Percentiles rank a stretch among this genome's conserved stretches.
Evolutionary conservation across 2,888 invertebrate genomes (phyloP).

Genomic region (Sarcophaga rosellei): DNA sequence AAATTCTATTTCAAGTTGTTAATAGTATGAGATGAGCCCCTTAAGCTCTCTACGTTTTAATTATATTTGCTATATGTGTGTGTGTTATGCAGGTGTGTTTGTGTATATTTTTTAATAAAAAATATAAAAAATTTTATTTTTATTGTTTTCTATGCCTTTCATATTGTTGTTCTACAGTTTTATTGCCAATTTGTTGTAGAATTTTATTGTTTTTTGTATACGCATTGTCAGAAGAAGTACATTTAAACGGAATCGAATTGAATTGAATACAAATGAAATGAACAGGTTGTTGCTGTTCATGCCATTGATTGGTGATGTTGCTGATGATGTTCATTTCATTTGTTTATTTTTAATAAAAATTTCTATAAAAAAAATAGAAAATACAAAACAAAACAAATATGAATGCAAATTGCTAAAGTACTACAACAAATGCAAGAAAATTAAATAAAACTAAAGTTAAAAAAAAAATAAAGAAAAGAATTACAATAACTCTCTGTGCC

Average conservation of each 20-base stretch:
- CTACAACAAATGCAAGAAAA: too few species aligned
- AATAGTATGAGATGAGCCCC: too few species aligned
- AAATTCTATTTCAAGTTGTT: too few species aligned
- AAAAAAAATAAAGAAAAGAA: too few species aligned
- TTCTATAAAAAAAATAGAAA: background rate
- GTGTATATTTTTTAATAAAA: background rate
- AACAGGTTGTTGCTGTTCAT: background rate
- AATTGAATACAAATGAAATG: background rate
- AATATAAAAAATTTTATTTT: background rate
- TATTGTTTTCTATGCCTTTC: background rate
- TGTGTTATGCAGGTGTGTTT: background rate
- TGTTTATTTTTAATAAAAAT: constrained; percentile 9
- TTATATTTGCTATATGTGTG: too few species aligned
- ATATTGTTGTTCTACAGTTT: background rate
- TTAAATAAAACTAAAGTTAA: too few species aligned
- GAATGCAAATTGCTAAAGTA: background rate
- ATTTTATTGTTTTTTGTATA: too few species aligned
- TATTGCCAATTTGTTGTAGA: background rate
- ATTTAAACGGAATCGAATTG: too few species aligned
- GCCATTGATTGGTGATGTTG: background rate
- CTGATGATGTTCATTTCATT: constrained; percentile 71
- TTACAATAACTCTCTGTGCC: too few species aligned
- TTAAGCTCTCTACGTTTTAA: too few species aligned
- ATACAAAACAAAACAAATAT: background rate
- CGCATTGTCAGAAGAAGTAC: too few species aligned